Base-by-base conservation (phyloP, 2,888 invertebrate species). In the Ophraella communa region DNA sequence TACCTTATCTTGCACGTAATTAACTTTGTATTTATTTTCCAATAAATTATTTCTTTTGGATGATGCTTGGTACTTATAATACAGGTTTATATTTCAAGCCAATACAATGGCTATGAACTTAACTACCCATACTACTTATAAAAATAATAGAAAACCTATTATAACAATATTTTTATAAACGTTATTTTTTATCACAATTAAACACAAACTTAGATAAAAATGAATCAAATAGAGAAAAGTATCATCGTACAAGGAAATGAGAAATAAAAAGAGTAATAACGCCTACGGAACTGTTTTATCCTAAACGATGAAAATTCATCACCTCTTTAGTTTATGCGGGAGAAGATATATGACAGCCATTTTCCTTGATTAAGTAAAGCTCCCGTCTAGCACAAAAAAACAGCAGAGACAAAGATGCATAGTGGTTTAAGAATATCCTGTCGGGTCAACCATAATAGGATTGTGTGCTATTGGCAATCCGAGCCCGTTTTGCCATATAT, bases 341-440 rank as follows among this genome's bases (percentile, higher is more conserved):
- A 57, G 49, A 57, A 69, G 69, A 69, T 69, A 62, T 69, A 69
- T 66, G 57, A 65, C 23, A 33, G 64, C 69, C 63, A 65, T 76
- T 76, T 76, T 70, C 73, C 73, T 72, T 76, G 75, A 76, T 76
- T 75, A 75, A 73, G 74, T 74, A 76, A 75, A 76, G 74, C 76
- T 75, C 73, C 71, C 70, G 63, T 67, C 66, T 73, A 72, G 73
- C 72, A 71, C 73, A 75, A 74, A n/a, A 74, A 75, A 73, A 71
- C 72, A 44, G 44, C 52, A 69, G 67, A 68, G 73, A 70, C 71
- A 72, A 74, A 74, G 75, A 77, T 77, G 76, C 75, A 77, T 76
- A 77, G 76, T 76, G 76, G 75, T 77, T 77, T 76, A 77, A 68
- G 69, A 60, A 72, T 73, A 73, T 74, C 70, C 68, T 66, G 67